Evolutionary conservation across 2,797 vertebrate species (phyloP), one percentile per base, ranked within the genome.

Genomic region (Rhinatrema bivittatum): DNA sequence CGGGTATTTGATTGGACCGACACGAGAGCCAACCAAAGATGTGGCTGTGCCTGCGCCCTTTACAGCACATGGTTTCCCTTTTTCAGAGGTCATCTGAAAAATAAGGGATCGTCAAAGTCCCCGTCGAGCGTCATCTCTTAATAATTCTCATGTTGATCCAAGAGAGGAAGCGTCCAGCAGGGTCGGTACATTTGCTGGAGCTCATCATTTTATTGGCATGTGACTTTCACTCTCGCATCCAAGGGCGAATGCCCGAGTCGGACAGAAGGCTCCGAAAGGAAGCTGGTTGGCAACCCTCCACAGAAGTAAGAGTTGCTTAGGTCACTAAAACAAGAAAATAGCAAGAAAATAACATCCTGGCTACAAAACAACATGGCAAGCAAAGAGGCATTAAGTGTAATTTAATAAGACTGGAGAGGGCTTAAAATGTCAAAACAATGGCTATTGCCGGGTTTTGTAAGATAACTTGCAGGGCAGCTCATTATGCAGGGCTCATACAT

Each of bases 321-420:
- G 68, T 79, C 76, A 74, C 63, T 42, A 62, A 72, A 81, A 80
- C 78, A 81, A 81, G 80, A 68, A 80, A 81, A 57, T 63, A 64
- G 66, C 70, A 81, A 75, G 81, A 74, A 76, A 83, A 74, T 73
- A 78, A 77, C 82, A 82, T 83, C 82, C 81, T 72, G 72, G 70
- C 74, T 69, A 31, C 48, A 71, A 70, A 76, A 65, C 62, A 32
- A 66, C 63, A 34, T 8, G 18, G 39, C 9, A 1, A 5, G n/a
- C 21, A 16, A 42, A 33, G 34, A 23, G 28, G 50, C 38, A 15
- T 29, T 16, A 11, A 20, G 38, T 21, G 8, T 23, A 25, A 51
- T 49, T 41, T 48, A 56, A 56, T 50, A 56, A 25, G 37, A 33
- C 46, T 50, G 54, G 40, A 65, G 65, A 46, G 10, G 25, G 36